Evolutionary conservation across 2,113 vertebrate genomes (phyloP), one percentile per base, ranked within the genome.

Genomic region (Desmodus rotundus): DNA sequence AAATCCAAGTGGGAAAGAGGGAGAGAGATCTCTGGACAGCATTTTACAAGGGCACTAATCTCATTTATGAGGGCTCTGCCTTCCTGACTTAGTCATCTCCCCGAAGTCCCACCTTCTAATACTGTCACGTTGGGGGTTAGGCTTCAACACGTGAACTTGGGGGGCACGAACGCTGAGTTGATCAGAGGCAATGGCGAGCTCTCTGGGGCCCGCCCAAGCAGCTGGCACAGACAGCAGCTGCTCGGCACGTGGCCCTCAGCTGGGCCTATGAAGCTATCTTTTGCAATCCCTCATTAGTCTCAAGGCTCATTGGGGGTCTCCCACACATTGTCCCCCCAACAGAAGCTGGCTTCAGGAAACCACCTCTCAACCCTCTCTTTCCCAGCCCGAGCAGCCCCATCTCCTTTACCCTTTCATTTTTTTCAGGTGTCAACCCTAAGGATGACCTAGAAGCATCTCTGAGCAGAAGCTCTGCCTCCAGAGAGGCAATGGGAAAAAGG

Each of bases 401-500:
- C 38, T 96, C 41, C 33, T 38, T 61, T 70, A 50, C 13, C 94
- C 86, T 91, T 89, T 74, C n/a, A 3, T 80, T 50, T 61, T 58
- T 76, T 88, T 20, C 73, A 67, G 86, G 14, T 77, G 56, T 63
- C 63, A 15, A 67, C 33, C 52, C 33, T 47, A 63, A 74, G 56
- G 67, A 82, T 87, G 83, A 24, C 63, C 56, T 63, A 78, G 58
- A 74, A 83, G 50, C 19, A 3, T 88, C 87, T 74, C 81, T 47
- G 61, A 92, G 77, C 68, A 12, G 67, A 90, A 68, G 22, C 56
- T 93, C 47, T 93, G 78, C 38, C 86, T 95, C 95, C 73, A 87
- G 93, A 96, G 83, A 96, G 83, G 81, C 82, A 70, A 95, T 96
- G 76, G 65, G 92, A 95, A 97, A 94, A 93, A 89, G 94, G 90